phyloP scores from a whole-genome alignment of 2,113 vertebrate species.

The Oenanthe oenanthe region DNA sequence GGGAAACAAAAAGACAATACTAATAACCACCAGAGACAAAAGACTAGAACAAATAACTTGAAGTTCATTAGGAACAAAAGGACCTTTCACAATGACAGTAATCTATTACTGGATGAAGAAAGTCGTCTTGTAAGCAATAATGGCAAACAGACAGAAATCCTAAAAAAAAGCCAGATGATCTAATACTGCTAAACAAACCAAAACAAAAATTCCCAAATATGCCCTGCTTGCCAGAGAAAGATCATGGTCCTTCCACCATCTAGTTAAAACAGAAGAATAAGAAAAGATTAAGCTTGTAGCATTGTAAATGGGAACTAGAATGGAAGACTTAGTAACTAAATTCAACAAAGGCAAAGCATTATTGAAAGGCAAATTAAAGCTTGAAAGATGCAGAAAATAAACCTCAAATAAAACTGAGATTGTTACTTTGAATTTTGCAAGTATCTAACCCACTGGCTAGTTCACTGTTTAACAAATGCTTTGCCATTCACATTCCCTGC shows the following conservation, averaged over 20 bases:
- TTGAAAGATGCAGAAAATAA: background rate
- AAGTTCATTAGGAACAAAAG: slow-evolving; percentile 6
- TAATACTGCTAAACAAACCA: background rate
- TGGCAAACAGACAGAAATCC: background rate
- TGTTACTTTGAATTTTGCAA: background rate
- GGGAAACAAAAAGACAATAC: background rate
- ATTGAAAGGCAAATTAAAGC: background rate
- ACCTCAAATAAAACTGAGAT: background rate
- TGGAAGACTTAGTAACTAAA: background rate
- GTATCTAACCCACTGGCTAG: background rate
- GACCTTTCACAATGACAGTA: background rate
- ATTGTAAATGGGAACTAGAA: background rate
- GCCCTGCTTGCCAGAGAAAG: background rate
- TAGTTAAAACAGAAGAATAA: background rate
- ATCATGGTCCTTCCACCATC: background rate
- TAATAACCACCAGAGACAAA: background rate
- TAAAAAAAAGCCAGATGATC: background rate
- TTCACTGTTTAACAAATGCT: background rate
- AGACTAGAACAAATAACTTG: background rate
- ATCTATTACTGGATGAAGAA: background rate
- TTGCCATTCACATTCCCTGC: background rate
- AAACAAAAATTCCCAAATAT: background rate
- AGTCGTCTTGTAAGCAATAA: background rate
- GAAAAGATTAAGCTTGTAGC: background rate
- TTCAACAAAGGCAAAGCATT: background rate